Conservation (phyloP, 2,113 vertebrate species). For the Uria aalge region DNA sequence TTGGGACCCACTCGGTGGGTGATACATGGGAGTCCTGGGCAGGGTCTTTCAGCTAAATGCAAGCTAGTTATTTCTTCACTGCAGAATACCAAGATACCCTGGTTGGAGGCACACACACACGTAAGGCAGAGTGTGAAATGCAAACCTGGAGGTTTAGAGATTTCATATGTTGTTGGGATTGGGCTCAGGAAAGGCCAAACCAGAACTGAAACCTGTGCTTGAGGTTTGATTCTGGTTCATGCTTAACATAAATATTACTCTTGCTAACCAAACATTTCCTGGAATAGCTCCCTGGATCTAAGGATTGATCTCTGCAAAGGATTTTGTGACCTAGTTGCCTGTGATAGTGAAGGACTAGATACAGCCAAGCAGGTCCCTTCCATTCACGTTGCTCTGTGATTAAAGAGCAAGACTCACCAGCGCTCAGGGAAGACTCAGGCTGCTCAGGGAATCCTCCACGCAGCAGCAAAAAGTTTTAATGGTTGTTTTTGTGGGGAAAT, state of each 20-base stretch:
- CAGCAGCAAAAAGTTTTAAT: background rate
- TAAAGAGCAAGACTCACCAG: background rate
- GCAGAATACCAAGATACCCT: background rate
- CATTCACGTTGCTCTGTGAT: fast-evolving
- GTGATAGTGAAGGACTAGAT: background rate
- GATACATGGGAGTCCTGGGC: background rate
- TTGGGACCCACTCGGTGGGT: background rate
- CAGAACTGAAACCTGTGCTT: background rate
- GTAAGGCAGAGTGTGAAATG: background rate
- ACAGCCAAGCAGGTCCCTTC: background rate
- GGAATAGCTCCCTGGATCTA: background rate
- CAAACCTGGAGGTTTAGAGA: background rate
- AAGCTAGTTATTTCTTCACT: background rate
- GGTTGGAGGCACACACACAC: background rate
- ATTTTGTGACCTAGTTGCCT: background rate
- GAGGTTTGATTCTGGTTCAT: conserved; percentile 2
- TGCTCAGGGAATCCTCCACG: background rate
- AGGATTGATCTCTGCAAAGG: background rate
- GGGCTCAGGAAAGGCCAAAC: background rate
- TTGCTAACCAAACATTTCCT: background rate
- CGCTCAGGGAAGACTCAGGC: background rate
- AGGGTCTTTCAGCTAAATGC: background rate
- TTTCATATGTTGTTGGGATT: background rate
- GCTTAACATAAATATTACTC: background rate
- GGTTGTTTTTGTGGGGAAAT: background rate